Conservation (phyloP, 2,113 vertebrate species). For the Nyctibius bracteatus region DNA sequence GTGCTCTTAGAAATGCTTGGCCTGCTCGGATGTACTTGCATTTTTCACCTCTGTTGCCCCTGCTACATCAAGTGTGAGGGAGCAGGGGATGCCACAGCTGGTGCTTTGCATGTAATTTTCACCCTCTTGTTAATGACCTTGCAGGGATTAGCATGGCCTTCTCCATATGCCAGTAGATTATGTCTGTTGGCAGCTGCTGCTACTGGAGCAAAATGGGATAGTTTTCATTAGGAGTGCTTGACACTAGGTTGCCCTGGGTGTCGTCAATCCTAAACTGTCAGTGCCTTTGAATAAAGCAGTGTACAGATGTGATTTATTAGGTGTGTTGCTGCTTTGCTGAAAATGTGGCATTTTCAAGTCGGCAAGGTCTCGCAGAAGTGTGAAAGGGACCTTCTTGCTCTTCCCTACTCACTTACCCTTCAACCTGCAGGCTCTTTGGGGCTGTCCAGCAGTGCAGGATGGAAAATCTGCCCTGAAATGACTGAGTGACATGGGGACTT, state of each 20-base stretch:
- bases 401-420: not conserved
- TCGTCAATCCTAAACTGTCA: constrained; percentile 76
- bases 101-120: constrained; percentile 68
- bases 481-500: not conserved
- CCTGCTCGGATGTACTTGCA: not conserved
- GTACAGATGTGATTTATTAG: constrained; percentile 67
- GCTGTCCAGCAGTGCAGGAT: not conserved
- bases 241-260: constrained; percentile 66
- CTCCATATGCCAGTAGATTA: constrained; percentile 75
- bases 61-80: constrained; percentile 40
- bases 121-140: constrained; percentile 73
- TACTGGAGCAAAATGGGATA: constrained; percentile 64
- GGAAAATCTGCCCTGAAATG: not conserved
- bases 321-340: constrained; percentile 31
- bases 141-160: constrained; percentile 71
- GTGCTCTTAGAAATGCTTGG: not conserved
- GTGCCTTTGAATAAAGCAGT: constrained; percentile 60
- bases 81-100: constrained; percentile 64
- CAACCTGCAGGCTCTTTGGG: not conserved
- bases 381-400: not conserved
- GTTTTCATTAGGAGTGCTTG: constrained; percentile 74
- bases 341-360: constrained; percentile 43
- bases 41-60: constrained; percentile 53
- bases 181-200: constrained; percentile 71
- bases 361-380: constrained; percentile 34